Base-by-base conservation (phyloP, 2,888 invertebrate species). In the Cepaea hortensis region DNA sequence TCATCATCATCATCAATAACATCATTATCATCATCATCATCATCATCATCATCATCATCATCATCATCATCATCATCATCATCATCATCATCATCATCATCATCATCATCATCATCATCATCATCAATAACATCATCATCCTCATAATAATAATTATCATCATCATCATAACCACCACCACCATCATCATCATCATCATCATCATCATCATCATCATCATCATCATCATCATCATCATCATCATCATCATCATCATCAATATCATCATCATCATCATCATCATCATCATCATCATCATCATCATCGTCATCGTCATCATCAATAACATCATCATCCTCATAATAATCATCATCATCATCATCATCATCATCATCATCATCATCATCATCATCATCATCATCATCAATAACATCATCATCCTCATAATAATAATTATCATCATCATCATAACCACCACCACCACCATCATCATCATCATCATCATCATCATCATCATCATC, bases 21-120 rank as follows among this genome's bases (percentile, higher is more conserved):
- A 35, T 1, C 35, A 35, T 1, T 1, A 35, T 35, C 35, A 1
- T 35, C 35, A 35, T 35, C 35, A 35, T 1, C 35, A 35, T 35
- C 35, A 35, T 35, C 35, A 35, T 65, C 65, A 65, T 65, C 65
- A 65, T 65, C 65, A 65, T 65, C 65, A 65, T 65, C 2, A 65
- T 65, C 65, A 65, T 65, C 65, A 65, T 65, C 65, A 65, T 65
- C 65, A 65, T 65, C 65, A 65, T 65, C 65, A 65, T 65, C 65
- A 65, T 65, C 65, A 65, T 65, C 65, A 65, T 65, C 65, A 65
- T 65, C 65, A 65, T 65, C 65, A 65, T 65, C 65, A 65, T 65
- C 65, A 65, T 65, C 65, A 65, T 65, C 18, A 65, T 62, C 62
- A 62, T 62, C 62, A 62, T 7, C 62, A 68, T 68, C 68, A 68